Evolutionary conservation across 2,888 invertebrate genomes (phyloP).

Genomic region (Eremobia ochroleuca): DNA sequence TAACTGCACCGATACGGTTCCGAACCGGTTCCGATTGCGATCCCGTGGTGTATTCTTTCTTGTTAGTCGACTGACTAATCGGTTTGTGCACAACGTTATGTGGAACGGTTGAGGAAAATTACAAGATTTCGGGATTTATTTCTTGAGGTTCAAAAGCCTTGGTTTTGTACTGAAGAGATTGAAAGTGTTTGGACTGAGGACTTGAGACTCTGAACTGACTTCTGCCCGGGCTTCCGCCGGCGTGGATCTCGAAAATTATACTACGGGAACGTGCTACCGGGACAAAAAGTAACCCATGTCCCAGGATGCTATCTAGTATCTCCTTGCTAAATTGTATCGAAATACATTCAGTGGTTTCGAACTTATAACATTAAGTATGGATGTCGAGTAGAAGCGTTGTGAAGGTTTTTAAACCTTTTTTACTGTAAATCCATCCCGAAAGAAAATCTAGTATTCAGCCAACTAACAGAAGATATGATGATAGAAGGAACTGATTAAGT

Average conservation of each 20-base stretch:
- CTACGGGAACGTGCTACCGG: too few species aligned
- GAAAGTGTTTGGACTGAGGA: slow-evolving; percentile 7
- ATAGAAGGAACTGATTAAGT: not conserved
- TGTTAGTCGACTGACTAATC: slow-evolving; percentile 69
- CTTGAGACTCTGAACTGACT: not conserved
- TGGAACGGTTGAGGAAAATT: slow-evolving; percentile 54
- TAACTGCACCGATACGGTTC: slow-evolving; percentile 71
- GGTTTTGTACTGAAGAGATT: slow-evolving; percentile 9
- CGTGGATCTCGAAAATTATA: too few species aligned
- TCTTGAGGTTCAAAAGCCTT: slow-evolving; percentile 22
- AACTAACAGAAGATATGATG: not conserved
- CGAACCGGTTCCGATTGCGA: slow-evolving; percentile 71
- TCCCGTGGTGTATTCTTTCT: slow-evolving; percentile 71
- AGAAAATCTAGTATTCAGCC: not conserved
- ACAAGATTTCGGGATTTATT: slow-evolving; percentile 37
- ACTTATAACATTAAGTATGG: too few species aligned
- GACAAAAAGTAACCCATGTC: too few species aligned
- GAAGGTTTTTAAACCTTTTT: not conserved
- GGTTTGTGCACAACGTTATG: slow-evolving; percentile 46
- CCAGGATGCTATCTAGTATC: too few species aligned
- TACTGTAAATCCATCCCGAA: not conserved
- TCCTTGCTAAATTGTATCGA: too few species aligned
- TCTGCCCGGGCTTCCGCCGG: too few species aligned
- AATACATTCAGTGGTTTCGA: too few species aligned
- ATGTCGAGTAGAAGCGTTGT: not conserved